A percentile compares a stretch with the other conserved stretches of the same genome.
Evolutionary conservation across 2,113 vertebrate genomes (phyloP).

Genomic region (Narcine bancroftii): DNA sequence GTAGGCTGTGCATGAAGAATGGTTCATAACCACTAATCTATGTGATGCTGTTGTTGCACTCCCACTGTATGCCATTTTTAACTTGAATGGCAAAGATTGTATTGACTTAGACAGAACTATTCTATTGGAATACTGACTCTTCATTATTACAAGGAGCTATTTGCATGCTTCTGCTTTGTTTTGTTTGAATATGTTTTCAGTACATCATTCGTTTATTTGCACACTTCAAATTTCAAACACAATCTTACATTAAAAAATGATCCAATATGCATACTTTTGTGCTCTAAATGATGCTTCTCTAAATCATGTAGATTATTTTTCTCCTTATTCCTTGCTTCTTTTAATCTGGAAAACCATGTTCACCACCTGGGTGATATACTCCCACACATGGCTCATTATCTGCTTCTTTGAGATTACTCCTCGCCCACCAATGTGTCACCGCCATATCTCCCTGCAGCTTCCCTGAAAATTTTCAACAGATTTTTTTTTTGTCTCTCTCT

Average conservation of each 20-base stretch:
- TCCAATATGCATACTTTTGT: not conserved
- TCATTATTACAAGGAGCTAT: not conserved
- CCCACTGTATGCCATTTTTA: not conserved
- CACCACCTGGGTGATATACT: conserved; percentile 20
- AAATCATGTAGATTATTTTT: not conserved
- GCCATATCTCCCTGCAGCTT: not conserved
- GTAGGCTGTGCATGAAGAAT: too few species aligned
- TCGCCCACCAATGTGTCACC: conserved; percentile 32
- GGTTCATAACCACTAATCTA: too few species aligned
- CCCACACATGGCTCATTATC: conserved; percentile 12
- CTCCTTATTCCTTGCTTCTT: not conserved
- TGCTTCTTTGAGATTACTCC: conserved; percentile 19
- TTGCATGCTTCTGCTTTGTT: not conserved
- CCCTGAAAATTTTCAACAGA: not conserved
- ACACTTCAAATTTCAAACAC: not conserved
- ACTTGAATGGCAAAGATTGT: not conserved
- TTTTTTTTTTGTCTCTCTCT: conserved; percentile 3
- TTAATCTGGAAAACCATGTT: not conserved
- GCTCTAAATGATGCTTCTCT: not conserved
- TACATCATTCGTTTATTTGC: not conserved
- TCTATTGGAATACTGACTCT: not conserved
- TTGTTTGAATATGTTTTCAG: not conserved
- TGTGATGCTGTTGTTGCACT: not conserved
- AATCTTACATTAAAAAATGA: not conserved
- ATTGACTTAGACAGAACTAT: not conserved